Evolutionary conservation across 1,140 invertebrate species (phyloP).

Genomic region (Sitodiplosis mosellana): DNA sequence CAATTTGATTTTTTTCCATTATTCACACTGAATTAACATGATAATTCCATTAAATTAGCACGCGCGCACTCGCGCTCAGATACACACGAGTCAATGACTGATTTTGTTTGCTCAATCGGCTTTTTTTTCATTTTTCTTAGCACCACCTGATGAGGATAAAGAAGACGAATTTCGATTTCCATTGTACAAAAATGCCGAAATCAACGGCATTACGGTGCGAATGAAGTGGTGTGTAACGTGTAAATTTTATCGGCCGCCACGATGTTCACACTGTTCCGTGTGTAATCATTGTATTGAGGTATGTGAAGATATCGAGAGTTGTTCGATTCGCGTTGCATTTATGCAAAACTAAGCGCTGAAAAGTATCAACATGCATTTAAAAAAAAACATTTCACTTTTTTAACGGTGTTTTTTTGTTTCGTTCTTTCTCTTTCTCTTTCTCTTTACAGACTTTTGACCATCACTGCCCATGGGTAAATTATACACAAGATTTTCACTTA

Average conservation of each 20-base stretch:
- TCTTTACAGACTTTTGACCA: constrained; percentile 94
- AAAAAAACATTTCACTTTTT: constrained; percentile 1
- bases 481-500: neutral
- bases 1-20: neutral
- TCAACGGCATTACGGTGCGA: constrained; percentile 92
- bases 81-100: neutral
- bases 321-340: neutral
- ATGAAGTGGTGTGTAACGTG: constrained; percentile 99
- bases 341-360: neutral
- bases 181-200: constrained; percentile 94
- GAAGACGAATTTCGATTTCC: constrained; percentile 96
- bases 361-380: neutral
- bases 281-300: constrained; percentile 99
- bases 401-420: no score
- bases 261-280: constrained; percentile 97
- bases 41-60: no score
- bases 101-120: neutral
- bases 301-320: constrained; percentile 13
- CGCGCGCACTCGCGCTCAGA: neutral
- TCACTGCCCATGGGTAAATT: constrained; percentile 92
- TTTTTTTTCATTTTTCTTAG: constrained; percentile 29
- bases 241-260: constrained; percentile 96
- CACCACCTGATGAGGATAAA: constrained; percentile 86
- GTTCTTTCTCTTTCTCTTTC: constrained; percentile 11
- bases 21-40: neutral